Base-by-base conservation (phyloP, 37 sponge, comb jelly and placozoan species). In the Corticium candelabrum region DNA sequence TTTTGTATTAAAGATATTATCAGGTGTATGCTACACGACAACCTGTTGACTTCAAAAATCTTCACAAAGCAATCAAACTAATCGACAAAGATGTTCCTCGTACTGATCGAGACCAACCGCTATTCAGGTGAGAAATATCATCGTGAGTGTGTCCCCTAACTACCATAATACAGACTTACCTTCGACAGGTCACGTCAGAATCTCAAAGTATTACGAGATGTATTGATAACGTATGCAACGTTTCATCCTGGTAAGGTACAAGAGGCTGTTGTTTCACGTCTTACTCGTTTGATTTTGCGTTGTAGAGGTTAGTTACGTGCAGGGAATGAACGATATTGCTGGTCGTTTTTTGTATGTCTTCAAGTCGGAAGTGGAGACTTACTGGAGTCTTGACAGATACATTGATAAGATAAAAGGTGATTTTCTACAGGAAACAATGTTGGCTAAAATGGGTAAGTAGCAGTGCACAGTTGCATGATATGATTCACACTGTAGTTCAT, bases 271-370 rank as follows among this genome's bases (percentile, higher is more conserved):
- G 27, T 56, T 56, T 27, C 67, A 29, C 57, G 41, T 76, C 68
- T 27, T 39, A 35, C 40, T 39, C 7, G 5, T 56, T 5, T 62
- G 5, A 5, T n/a, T 70, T 4, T 70, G 4, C 4, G 7, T 15
- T 5, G 27, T 29, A 91, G 95, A 88, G 30, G 40, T 94, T 29
- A 82, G 85, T 32, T 95, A 95, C 68, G 78, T 77, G 21, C 96
- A 95, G 40, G 96, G 96, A 2, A 92, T 92, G 92, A 95, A 95
- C 74, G 96, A 95, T 75, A 76, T 95, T 40, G 78, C 88, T 21
- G 84, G 89, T 2, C 67, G 92, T 67, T 95, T 95, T 78, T 85
- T 95, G n/a, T 79, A 87, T 36, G 90, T 91, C 67, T 77, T 89
- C 0, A 80, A 89, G 27, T 84, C 85, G 11, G 96, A 95, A 78